Percentiles rank a stretch among this genome's conserved stretches.
These are phyloP conservation scores for Heliocidaris erythrogramma DNA, from an alignment of 35 echinoderm and acorn worm genomes.

Conservation along the genomic window DNA sequence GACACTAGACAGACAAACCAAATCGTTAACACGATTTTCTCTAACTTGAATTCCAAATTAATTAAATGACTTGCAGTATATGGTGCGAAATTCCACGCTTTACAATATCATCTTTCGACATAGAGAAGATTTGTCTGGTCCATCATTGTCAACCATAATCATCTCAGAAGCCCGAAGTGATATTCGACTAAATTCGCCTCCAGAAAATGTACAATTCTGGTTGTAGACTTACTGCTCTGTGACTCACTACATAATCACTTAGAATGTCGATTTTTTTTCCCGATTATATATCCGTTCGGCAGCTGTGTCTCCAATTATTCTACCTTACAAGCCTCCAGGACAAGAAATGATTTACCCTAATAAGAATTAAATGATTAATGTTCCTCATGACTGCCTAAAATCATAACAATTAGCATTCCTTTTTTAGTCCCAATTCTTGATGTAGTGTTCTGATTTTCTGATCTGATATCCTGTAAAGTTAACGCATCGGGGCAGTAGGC, in stretches of 20 bases:
- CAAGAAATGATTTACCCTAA: not conserved
- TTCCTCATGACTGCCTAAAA: too few species aligned
- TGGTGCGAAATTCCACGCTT: not conserved
- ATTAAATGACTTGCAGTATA: not conserved
- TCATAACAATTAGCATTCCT: too few species aligned
- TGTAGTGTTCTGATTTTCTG: too few species aligned
- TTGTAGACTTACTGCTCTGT: not conserved
- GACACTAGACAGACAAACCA: not conserved
- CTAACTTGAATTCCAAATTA: not conserved
- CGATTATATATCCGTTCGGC: not conserved
- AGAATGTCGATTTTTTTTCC: not conserved
- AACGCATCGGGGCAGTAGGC: too few species aligned
- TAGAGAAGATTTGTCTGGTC: not conserved
- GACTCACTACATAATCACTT: not conserved
- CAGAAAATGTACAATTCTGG: not conserved
- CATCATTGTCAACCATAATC: not conserved
- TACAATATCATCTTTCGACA: not conserved
- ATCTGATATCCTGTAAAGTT: too few species aligned
- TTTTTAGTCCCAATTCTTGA: too few species aligned
- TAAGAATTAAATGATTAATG: not conserved
- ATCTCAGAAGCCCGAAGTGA: not conserved
- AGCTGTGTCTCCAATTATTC: not conserved
- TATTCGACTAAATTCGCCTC: not conserved
- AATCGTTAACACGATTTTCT: not conserved
- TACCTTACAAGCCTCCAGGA: not conserved